These are phyloP conservation scores for Tribolium freemani DNA, from an alignment of 2,888 invertebrate species.

Conservation along the genomic window DNA sequence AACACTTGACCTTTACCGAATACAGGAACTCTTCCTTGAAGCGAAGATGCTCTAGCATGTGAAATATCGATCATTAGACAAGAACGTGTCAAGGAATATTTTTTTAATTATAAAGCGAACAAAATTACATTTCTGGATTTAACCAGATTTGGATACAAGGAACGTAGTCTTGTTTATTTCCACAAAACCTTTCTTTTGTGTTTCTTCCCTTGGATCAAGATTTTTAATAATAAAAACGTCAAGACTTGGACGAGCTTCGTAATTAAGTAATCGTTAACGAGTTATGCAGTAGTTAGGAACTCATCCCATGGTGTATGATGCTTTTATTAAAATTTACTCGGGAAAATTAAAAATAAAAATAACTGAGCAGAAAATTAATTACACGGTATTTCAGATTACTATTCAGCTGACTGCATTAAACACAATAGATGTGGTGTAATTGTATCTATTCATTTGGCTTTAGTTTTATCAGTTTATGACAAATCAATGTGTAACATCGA, in stretches of 20 bases:
- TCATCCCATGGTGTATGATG: too few relatives aligned
- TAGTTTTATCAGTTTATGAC: not conserved
- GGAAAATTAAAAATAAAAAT: not conserved
- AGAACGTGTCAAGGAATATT: not conserved
- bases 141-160: not conserved
- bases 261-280: not conserved
- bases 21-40: too few relatives aligned
- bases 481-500: slow-evolving; percentile 18
- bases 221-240: too few relatives aligned
- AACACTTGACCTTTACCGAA: too few relatives aligned
- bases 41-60: too few relatives aligned
- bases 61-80: not conserved
- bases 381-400: not conserved
- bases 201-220: too few relatives aligned
- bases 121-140: not conserved
- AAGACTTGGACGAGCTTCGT: not conserved
- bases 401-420: not conserved
- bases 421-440: not conserved
- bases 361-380: not conserved
- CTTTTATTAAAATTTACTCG: too few relatives aligned
- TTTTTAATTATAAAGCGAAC: not conserved
- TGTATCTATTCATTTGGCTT: not conserved
- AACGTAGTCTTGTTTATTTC: not conserved
- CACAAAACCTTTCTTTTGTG: not conserved
- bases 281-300: not conserved